These are phyloP conservation scores for Pantherophis vulpinus DNA, from an alignment of 2,797 vertebrate species.

Conservation along the genomic window DNA sequence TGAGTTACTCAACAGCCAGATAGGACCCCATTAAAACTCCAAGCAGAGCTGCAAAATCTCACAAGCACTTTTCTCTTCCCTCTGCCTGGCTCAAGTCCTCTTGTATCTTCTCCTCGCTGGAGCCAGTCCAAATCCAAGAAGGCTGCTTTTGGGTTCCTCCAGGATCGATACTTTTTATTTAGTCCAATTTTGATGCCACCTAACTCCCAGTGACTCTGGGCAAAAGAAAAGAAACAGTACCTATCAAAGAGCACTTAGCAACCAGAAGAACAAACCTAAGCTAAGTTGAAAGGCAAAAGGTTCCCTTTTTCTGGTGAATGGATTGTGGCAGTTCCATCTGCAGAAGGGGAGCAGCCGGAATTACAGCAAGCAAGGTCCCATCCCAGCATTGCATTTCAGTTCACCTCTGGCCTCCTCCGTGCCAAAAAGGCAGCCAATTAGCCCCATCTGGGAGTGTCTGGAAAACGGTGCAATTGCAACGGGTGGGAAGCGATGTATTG, in stretches of 20 bases:
- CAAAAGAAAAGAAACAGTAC: not conserved
- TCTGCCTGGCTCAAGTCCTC: not conserved
- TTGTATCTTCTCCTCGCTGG: not conserved
- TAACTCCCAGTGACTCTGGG: not conserved
- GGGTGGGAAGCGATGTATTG: constrained; percentile 47
- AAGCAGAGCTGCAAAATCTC: not conserved
- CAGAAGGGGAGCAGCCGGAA: not conserved
- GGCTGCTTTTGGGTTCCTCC: not conserved
- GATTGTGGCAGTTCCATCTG: not conserved
- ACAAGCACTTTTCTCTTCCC: not conserved
- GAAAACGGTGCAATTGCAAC: constrained; percentile 56
- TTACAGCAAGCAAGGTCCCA: not conserved
- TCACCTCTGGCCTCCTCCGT: not conserved
- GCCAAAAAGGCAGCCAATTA: not conserved
- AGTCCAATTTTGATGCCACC: not conserved
- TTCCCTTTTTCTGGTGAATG: not conserved
- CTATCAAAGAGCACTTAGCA: not conserved
- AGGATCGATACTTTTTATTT: not conserved
- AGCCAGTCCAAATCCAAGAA: not conserved
- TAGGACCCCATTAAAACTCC: not conserved
- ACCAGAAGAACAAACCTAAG: not conserved
- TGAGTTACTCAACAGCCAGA: not conserved
- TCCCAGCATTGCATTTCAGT: not conserved
- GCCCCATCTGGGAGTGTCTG: constrained; percentile 33
- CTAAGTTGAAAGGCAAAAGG: not conserved